Conservation (phyloP, 92 coral and sea anemone genomes). For the Bergia puertoricense region DNA sequence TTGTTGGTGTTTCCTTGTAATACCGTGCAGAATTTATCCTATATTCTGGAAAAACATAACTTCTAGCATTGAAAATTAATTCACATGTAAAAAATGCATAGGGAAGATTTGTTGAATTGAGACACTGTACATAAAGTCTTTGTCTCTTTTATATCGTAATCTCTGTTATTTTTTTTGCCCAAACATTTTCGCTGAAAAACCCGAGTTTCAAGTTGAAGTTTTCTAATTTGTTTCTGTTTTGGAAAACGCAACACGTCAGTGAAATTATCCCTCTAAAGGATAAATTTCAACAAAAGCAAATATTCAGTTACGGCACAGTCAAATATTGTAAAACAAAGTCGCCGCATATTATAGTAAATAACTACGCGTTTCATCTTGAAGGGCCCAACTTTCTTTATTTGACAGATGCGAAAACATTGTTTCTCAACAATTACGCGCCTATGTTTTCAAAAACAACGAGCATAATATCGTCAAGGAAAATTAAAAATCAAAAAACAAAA, state of each 20-base stretch:
- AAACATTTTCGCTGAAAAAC: no score
- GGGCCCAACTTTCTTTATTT: not conserved
- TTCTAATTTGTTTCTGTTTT: no score
- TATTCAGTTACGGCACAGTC: not conserved
- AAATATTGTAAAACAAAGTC: not conserved
- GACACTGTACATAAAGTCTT: no score
- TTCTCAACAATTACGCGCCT: not conserved
- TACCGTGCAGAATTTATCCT: not conserved
- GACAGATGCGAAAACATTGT: constrained; percentile 8
- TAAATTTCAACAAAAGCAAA: not conserved
- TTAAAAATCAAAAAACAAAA: not conserved
- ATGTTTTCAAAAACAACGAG: not conserved
- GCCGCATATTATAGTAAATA: not conserved
- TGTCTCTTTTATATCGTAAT: no score
- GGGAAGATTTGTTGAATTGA: not conserved
- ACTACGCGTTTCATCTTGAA: not conserved
- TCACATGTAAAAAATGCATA: not conserved
- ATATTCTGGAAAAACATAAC: not conserved
- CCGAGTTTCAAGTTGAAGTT: not conserved
- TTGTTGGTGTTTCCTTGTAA: not conserved
- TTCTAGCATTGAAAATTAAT: not conserved
- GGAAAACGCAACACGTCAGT: not conserved
- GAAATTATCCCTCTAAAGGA: not conserved
- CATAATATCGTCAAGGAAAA: not conserved
- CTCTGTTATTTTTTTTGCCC: not conserved